Conservation (phyloP, 2,797 vertebrate species). For the Coracias cyanogaster region DNA sequence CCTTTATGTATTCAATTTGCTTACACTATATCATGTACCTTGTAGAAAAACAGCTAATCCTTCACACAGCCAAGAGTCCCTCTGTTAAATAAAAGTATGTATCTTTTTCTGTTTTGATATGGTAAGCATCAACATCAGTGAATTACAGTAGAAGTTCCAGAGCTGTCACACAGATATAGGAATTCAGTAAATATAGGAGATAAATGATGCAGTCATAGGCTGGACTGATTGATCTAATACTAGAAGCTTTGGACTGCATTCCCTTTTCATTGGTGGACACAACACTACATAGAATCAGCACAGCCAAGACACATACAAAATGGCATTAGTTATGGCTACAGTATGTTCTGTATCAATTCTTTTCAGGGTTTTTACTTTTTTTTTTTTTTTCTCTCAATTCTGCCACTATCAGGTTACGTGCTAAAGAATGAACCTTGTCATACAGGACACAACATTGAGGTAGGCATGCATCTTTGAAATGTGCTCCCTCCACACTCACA, state of each 20-base stretch:
- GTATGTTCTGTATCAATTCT: background rate
- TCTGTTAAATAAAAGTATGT: background rate
- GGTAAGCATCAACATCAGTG: background rate
- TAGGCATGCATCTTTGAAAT: background rate
- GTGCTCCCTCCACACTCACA: fast-evolving
- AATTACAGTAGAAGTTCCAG: background rate
- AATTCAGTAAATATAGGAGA: background rate
- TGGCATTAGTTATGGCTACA: background rate
- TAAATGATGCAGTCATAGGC: background rate
- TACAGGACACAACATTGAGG: background rate
- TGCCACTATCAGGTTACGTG: background rate
- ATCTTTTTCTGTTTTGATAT: background rate
- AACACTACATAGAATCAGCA: background rate
- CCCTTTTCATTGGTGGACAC: background rate
- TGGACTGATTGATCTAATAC: background rate
- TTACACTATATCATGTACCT: background rate
- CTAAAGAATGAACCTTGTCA: background rate
- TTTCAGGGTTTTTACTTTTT: background rate
- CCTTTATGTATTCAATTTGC: background rate
- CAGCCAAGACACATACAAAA: background rate
- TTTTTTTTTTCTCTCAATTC: background rate
- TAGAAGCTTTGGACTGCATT: background rate
- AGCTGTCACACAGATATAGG: background rate
- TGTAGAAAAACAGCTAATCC: background rate
- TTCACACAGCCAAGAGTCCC: background rate